phyloP scores from a whole-genome alignment of 64 coral and sea anemone species.

The Dendronephthya gigantea region DNA sequence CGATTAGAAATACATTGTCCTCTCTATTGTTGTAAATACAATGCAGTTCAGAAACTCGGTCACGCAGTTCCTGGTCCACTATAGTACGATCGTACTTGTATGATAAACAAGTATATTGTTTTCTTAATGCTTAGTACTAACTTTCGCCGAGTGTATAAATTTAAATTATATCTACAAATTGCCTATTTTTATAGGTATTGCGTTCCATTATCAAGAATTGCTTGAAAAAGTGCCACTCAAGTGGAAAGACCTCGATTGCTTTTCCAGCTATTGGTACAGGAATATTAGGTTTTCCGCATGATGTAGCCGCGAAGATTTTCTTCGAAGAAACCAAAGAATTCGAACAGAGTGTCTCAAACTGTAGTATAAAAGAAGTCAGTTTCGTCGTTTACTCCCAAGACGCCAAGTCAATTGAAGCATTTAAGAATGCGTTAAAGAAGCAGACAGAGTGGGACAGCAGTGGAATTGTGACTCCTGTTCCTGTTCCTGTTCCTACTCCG shows the following conservation, averaged over 20 bases:
- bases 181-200: background rate
- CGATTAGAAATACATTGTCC: too few species aligned
- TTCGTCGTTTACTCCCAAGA: conserved; percentile 25
- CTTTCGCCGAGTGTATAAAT: too few species aligned
- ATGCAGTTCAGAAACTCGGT: too few species aligned
- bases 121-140: too few species aligned
- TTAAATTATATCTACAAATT: background rate
- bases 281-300: background rate
- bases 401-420: conserved; percentile 10
- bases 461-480: background rate
- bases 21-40: too few species aligned
- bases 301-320: conserved; percentile 17
- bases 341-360: background rate
- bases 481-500: background rate
- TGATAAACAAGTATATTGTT: too few species aligned
- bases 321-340: conserved; percentile 33
- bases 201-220: background rate
- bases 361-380: conserved; percentile 17
- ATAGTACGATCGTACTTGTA: too few species aligned
- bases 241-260: background rate
- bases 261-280: conserved; percentile 47
- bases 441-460: background rate
- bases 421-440: conserved; percentile 20
- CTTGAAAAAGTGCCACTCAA: background rate
- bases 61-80: too few species aligned